Percentiles rank a stretch among this genome's conserved stretches.
Conservation (phyloP, 2,888 invertebrate species). For the Troides aeacus region DNA sequence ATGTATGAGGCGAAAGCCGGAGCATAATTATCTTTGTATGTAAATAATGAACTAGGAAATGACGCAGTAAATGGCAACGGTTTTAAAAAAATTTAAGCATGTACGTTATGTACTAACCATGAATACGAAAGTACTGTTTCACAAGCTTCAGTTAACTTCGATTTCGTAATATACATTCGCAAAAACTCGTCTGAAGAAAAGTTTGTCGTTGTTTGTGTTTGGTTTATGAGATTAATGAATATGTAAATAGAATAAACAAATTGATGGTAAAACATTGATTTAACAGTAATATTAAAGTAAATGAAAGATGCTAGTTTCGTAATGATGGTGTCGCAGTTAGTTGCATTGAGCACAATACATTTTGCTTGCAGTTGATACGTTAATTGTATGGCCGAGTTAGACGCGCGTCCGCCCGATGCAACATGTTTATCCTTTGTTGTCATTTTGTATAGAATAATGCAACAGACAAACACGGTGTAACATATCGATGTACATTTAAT, state of each 20-base stretch:
- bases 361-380: constrained; percentile 27
- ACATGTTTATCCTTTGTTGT: constrained; percentile 23
- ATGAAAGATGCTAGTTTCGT: constrained; percentile 13
- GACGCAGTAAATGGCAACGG: background rate
- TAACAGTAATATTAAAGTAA: constrained; percentile 3
- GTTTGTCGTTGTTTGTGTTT: too few species aligned
- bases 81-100: background rate
- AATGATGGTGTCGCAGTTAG: constrained; percentile 23
- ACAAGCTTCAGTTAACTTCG: too few species aligned
- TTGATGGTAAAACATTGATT: background rate
- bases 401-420: constrained; percentile 40
- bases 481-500: background rate
- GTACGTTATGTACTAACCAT: too few species aligned
- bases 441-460: constrained; percentile 13
- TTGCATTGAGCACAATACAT: constrained; percentile 28
- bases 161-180: too few species aligned
- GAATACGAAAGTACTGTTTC: too few species aligned
- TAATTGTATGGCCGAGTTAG: constrained; percentile 37
- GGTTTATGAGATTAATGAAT: background rate
- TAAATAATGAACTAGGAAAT: background rate
- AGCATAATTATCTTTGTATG: background rate
- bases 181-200: too few species aligned
- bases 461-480: background rate
- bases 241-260: background rate
- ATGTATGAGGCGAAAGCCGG: background rate